Evolutionary conservation across 2,113 vertebrate species (phyloP).

Genomic region (Pagrus major): DNA sequence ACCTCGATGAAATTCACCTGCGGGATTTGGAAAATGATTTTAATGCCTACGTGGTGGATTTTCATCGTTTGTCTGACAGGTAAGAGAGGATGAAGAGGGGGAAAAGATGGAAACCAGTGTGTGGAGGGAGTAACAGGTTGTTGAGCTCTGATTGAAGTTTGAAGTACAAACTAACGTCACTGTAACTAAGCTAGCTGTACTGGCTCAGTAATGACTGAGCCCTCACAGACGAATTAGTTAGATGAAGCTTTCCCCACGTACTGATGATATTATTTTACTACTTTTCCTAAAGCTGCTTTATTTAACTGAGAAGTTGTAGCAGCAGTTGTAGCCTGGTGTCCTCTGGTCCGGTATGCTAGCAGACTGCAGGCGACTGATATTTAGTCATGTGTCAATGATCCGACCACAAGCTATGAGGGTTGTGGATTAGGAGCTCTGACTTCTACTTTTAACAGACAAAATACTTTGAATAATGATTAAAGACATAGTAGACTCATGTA

Average conservation of each 20-base stretch:
- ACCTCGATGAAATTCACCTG: not conserved
- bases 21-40: conserved; percentile 49
- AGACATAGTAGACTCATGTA: not conserved
- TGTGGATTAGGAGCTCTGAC: conserved; percentile 44
- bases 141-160: not conserved
- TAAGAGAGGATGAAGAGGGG: conserved; percentile 42
- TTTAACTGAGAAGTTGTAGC: not conserved
- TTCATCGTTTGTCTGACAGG: conserved; percentile 66
- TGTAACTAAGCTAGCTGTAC: not conserved
- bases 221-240: not conserved
- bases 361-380: not conserved
- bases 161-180: not conserved
- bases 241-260: not conserved
- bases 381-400: conserved; percentile 59
- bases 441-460: not conserved
- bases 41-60: conserved; percentile 61
- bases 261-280: not conserved
- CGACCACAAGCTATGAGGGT: conserved; percentile 11
- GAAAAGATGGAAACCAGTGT: not conserved
- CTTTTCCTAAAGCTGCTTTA: not conserved
- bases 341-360: not conserved
- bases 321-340: not conserved
- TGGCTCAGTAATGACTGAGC: not conserved
- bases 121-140: conserved; percentile 51
- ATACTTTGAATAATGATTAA: not conserved